Percentiles rank a stretch among this genome's conserved stretches.
phyloP scores from a whole-genome alignment of 2,888 invertebrate species.

The Hedychridium roseum region DNA sequence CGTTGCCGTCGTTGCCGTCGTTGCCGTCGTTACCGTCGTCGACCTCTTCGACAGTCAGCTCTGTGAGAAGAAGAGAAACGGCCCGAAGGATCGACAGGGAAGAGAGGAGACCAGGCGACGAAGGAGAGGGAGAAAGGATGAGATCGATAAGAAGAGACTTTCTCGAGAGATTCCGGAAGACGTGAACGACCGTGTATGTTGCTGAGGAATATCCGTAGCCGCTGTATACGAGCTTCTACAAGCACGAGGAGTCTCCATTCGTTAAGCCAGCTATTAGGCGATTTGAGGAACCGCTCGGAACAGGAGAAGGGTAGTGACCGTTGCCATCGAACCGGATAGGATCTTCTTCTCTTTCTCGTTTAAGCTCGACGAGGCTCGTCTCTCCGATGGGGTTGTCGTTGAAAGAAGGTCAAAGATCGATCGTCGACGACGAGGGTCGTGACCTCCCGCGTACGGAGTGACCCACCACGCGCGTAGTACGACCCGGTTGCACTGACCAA shows the following conservation, averaged over 20 bases:
- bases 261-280: too few species aligned
- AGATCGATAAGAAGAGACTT: conserved; percentile 48
- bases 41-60: too few species aligned
- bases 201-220: too few species aligned
- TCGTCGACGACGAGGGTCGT: conserved; percentile 47
- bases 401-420: conserved; percentile 53
- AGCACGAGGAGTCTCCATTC: too few species aligned
- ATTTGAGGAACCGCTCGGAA: too few species aligned
- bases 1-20: conserved; percentile 19
- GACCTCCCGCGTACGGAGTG: conserved; percentile 39
- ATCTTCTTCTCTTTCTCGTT: conserved; percentile 22
- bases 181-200: too few species aligned
- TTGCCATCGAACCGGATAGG: not conserved
- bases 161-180: too few species aligned
- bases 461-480: conserved; percentile 34
- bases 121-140: conserved; percentile 31
- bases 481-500: conserved; percentile 15
- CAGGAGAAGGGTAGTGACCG: conserved; percentile 7
- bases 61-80: too few species aligned
- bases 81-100: conserved; percentile 26
- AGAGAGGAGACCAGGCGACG: conserved; percentile 23
- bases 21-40: conserved; percentile 14
- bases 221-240: too few species aligned
- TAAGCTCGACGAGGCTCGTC: too few species aligned
- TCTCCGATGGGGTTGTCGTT: conserved; percentile 42